phyloP scores from a whole-genome alignment of 2,113 vertebrate genomes.

The Pagrus major region DNA sequence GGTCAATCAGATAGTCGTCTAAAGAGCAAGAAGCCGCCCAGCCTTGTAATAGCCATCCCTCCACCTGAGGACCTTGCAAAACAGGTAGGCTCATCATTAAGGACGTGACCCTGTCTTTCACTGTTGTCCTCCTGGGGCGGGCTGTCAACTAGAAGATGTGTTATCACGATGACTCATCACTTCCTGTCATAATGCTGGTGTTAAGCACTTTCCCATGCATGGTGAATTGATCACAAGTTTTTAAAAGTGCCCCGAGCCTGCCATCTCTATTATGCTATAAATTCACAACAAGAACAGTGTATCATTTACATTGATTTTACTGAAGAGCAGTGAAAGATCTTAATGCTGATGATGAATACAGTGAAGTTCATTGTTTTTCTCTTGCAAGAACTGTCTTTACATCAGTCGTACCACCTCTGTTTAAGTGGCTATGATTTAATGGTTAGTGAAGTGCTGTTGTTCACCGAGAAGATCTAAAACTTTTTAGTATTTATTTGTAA shows the following conservation, averaged over 20 bases:
- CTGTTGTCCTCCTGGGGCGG: not conserved
- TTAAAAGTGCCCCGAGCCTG: not conserved
- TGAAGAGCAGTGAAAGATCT: not conserved
- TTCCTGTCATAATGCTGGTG: not conserved
- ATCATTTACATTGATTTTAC: not conserved
- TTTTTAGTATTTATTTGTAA: not conserved
- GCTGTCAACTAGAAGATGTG: not conserved
- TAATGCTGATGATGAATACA: too few relatives aligned
- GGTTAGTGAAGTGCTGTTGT: not conserved
- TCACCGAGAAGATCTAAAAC: not conserved
- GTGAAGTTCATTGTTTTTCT: not conserved
- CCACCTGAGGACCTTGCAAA: slow-evolving; percentile 78
- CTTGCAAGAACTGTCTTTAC: not conserved
- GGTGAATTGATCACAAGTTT: not conserved
- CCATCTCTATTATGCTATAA: not conserved
- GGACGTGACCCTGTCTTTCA: not conserved
- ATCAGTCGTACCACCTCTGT: not conserved
- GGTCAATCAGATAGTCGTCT: slow-evolving; percentile 88
- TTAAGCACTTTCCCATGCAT: not conserved
- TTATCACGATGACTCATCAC: not conserved
- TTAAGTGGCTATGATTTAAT: not conserved
- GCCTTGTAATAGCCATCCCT: slow-evolving; percentile 92
- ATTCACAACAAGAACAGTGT: not conserved
- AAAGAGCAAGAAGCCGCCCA: slow-evolving; percentile 95
- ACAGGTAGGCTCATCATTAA: slow-evolving; percentile 61